These are phyloP conservation scores for Mythimna vitellina DNA, from an alignment of 2,888 invertebrate species.

Conservation along the genomic window DNA sequence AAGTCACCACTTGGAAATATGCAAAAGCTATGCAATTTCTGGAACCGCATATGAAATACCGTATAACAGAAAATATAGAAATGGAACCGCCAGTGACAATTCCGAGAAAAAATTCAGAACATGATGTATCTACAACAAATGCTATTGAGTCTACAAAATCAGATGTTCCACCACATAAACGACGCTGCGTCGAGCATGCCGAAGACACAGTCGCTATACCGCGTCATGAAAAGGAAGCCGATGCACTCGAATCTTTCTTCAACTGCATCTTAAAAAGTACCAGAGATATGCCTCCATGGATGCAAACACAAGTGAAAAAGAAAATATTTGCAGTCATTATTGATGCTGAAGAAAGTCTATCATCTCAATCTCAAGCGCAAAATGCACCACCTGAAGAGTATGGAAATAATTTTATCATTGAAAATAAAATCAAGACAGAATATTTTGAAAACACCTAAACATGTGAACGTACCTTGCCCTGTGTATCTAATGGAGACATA, in stretches of 20 bases:
- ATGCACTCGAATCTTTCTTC: conserved; percentile 84
- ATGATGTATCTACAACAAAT: conserved; percentile 78
- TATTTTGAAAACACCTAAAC: conserved; percentile 70
- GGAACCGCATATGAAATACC: conserved; percentile 87
- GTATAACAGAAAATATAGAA: conserved; percentile 86
- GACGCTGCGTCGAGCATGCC: conserved; percentile 68
- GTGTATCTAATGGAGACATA: not conserved
- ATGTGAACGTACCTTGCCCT: not conserved
- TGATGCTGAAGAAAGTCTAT: conserved; percentile 83
- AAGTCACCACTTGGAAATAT: conserved; percentile 88
- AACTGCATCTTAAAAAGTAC: conserved; percentile 83
- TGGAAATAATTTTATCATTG: conserved; percentile 62
- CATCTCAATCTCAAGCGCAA: conserved; percentile 70
- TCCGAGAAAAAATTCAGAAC: conserved; percentile 71
- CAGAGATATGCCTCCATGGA: conserved; percentile 84
- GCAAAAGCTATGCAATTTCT: conserved; percentile 87
- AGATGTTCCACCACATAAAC: conserved; percentile 67
- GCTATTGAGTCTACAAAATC: conserved; percentile 58
- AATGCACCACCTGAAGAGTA: conserved; percentile 41
- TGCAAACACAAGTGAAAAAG: conserved; percentile 88
- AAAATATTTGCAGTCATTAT: conserved; percentile 86
- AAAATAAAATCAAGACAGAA: conserved; percentile 82
- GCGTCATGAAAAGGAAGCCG: conserved; percentile 68
- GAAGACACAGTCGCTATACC: conserved; percentile 50
- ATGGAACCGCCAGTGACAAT: conserved; percentile 72